These are phyloP conservation scores for Tricholauxania praeusta DNA, from an alignment of 2,888 invertebrate species.

Conservation along the genomic window DNA sequence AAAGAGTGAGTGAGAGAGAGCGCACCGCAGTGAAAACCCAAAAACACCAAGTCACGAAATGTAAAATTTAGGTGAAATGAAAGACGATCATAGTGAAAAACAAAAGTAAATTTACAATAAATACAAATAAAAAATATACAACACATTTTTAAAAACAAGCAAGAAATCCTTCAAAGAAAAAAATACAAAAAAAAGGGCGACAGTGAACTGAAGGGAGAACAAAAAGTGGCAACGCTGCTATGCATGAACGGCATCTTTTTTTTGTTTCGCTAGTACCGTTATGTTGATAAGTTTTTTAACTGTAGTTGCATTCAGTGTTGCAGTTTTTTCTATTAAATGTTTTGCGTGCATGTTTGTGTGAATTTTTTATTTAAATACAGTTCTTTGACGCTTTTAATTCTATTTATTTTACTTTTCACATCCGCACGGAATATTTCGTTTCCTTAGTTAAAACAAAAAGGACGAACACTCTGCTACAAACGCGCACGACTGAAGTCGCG, in stretches of 20 bases:
- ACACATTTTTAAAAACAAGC: no score
- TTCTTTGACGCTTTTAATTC: constrained; percentile 36
- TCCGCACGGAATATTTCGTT: constrained; percentile 33
- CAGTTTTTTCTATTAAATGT: constrained; percentile 4
- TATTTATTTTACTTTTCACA: constrained; percentile 31
- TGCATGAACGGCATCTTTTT: not conserved
- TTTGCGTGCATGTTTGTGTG: not conserved
- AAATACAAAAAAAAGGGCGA: no score
- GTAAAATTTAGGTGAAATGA: constrained; percentile 25
- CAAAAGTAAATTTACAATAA: no score
- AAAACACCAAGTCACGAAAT: constrained; percentile 27
- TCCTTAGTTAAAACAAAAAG: constrained; percentile 8
- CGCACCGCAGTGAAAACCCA: not conserved
- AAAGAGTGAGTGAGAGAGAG: constrained; percentile 4
- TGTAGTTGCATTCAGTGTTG: constrained; percentile 1
- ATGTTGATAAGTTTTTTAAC: constrained; percentile 22
- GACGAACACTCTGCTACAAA: not conserved
- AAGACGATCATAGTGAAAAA: constrained; percentile 3
- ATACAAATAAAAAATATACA: no score
- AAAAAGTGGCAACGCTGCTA: constrained; percentile 14
- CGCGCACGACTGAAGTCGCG: constrained; percentile 10
- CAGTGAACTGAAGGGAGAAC: not conserved
- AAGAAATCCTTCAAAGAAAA: no score
- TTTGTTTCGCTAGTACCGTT: not conserved
- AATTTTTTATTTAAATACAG: constrained; percentile 26